Conservation (phyloP, 2,797 vertebrate genomes). For the Malacoctenus gilli region DNA sequence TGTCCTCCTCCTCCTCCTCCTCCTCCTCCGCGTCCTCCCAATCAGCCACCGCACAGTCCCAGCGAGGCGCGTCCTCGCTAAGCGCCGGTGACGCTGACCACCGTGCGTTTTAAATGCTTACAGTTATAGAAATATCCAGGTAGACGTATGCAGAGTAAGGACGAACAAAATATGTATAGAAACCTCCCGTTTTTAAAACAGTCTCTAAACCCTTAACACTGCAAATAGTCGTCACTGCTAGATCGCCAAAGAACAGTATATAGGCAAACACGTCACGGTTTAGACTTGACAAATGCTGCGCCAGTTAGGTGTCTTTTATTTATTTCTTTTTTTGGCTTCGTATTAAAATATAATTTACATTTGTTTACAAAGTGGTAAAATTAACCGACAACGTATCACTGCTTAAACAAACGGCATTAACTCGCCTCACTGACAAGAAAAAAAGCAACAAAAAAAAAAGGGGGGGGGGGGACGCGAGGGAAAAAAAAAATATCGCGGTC, state of each 20-base stretch:
- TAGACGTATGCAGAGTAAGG: slow-evolving; percentile 60
- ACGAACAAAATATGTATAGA: slow-evolving; percentile 67
- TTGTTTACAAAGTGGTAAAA: slow-evolving; percentile 86
- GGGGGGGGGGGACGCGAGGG: no score
- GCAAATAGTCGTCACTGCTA: slow-evolving; percentile 80
- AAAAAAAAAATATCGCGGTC: slow-evolving; percentile 17
- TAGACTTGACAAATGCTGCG: slow-evolving; percentile 86
- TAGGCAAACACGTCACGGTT: slow-evolving; percentile 88
- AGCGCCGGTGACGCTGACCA: slow-evolving; percentile 43
- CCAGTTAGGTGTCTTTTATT: slow-evolving; percentile 76
- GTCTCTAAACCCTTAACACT: slow-evolving; percentile 82
- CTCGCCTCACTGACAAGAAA: slow-evolving; percentile 54
- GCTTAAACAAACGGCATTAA: slow-evolving; percentile 66
- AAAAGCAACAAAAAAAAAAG: slow-evolving; percentile 41
- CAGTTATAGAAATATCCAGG: slow-evolving; percentile 59
- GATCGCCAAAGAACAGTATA: slow-evolving; percentile 84
- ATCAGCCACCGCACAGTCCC: slow-evolving; percentile 35
- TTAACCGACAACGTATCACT: slow-evolving; percentile 70
- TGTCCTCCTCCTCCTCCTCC: slow-evolving; percentile 29
- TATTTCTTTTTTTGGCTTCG: slow-evolving; percentile 74
- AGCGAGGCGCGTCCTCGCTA: slow-evolving; percentile 36
- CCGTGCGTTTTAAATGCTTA: slow-evolving; percentile 69
- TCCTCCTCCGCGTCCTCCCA: slow-evolving; percentile 29
- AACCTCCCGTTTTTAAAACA: slow-evolving; percentile 73
- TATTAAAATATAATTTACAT: slow-evolving; percentile 89